Evolutionary conservation across 2,113 vertebrate genomes (phyloP), one percentile per base, ranked within the genome.

Genomic region (Dolichallabes microphthalmus): DNA sequence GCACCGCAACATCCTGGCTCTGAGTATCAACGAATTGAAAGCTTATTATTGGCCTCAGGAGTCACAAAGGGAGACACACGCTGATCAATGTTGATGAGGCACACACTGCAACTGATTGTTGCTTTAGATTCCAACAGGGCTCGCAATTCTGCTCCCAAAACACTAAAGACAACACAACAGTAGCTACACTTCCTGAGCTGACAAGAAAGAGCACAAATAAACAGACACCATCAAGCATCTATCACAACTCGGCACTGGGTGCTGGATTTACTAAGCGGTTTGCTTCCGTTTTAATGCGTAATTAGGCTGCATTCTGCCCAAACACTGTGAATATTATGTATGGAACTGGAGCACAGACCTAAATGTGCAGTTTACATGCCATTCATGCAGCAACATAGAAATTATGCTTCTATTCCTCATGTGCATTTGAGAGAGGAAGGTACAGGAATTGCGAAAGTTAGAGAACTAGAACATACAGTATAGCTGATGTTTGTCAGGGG

Each of bases 81-180:
- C 85, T 20, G 79, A 63, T 82, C 79, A 81, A 30, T 64, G 84
- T 60, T 85, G 84, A 85, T 85, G 84, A 85, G 76, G 61, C 84
- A 57, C 9, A 27, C 84, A 27, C 55, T 55, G 60, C 57, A 85
- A 60, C 76, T 85, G 75, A 85, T 85, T 79, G 32, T 76, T 80
- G 76, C 84, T 80, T 85, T 39, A 71, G 60, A 85, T 85, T 85
- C 39, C 52, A 60, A 25, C 50, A 60, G 52, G 75, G 53, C 63
- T 85, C 32, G 1, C 35, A 66, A 71, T 27, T 35, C 84, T 50
- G 64, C 76, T 85, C 64, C 27, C 61, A 85, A 78, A 85, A 78
- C 74, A 68, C 76, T 15, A 32, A 80, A 69, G 63, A 80, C 32
- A 80, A 57, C 19, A 17, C 50, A 69, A 77, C 78, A 75, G 45